A percentile compares a stretch with the other conserved stretches of the same genome.
Conservation (phyloP, 2,888 invertebrate genomes). For the Teleogryllus oceanicus region DNA sequence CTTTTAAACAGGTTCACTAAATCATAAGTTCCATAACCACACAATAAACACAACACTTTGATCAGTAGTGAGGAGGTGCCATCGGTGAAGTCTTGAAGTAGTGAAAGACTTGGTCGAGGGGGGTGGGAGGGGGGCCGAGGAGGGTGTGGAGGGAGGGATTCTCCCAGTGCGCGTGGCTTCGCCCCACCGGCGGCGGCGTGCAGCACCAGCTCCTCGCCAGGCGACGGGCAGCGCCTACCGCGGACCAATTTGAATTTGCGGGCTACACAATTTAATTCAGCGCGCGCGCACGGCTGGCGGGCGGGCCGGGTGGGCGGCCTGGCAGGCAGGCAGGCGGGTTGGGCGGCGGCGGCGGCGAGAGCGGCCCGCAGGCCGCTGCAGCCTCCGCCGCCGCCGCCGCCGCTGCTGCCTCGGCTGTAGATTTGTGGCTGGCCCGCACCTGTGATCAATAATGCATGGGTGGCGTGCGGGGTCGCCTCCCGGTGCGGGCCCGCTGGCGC, state of each 20-base stretch:
- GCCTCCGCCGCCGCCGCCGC: background rate
- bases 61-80: too few species aligned
- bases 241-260: conserved; percentile 2
- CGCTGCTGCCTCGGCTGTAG: background rate
- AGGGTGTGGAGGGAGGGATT: too few species aligned
- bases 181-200: background rate
- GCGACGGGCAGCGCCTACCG: background rate
- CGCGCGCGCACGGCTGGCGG: background rate
- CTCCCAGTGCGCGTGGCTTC: too few species aligned
- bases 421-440: conserved; percentile 9
- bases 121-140: too few species aligned
- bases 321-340: background rate
- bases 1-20: too few species aligned
- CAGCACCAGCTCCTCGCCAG: background rate
- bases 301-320: background rate
- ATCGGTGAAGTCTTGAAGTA: too few species aligned
- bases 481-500: background rate
- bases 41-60: too few species aligned
- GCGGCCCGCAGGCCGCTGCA: background rate
- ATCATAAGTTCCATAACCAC: too few species aligned
- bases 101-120: too few species aligned
- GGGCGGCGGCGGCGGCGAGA: background rate
- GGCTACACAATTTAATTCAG: background rate
- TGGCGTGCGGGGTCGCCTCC: background rate
- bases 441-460: conserved; percentile 10